Conservation (phyloP, 2,888 invertebrate genomes). For the Drosophila siamana region DNA sequence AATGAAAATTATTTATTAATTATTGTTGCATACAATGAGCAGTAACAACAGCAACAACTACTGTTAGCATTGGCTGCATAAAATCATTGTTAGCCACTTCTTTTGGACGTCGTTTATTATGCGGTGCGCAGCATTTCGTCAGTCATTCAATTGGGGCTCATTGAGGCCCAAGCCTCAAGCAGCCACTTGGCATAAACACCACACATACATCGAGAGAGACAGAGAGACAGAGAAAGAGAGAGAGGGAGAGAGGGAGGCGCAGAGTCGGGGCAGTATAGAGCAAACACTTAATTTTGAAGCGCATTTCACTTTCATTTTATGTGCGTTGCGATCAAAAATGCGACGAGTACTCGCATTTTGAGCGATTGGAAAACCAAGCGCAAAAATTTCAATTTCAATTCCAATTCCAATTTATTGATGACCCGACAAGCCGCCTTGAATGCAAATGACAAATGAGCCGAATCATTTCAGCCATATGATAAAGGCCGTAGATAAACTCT, state of each 20-base stretch:
- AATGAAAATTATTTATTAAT: constrained; percentile 66
- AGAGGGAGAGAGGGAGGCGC: no score
- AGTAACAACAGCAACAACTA: constrained; percentile 19
- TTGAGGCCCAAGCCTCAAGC: constrained; percentile 60
- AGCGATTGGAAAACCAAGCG: constrained; percentile 59
- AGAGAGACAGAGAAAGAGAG: neutral
- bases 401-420: constrained; percentile 73
- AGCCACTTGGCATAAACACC: constrained; percentile 46
- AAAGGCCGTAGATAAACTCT: no score
- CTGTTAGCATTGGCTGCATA: constrained; percentile 42
- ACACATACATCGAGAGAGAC: constrained; percentile 25
- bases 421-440: constrained; percentile 57
- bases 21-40: constrained; percentile 64
- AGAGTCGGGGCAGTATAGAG: no score
- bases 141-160: constrained; percentile 74
- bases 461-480: constrained; percentile 24
- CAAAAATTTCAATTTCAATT: constrained; percentile 67
- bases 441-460: constrained; percentile 69
- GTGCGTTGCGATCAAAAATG: constrained; percentile 34
- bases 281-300: constrained; percentile 73
- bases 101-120: constrained; percentile 66
- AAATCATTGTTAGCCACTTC: constrained; percentile 53
- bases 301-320: constrained; percentile 78
- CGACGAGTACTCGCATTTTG: constrained; percentile 11
- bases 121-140: constrained; percentile 71